Conservation (phyloP, 2,888 invertebrate genomes). For the Drosophila pegasa region DNA sequence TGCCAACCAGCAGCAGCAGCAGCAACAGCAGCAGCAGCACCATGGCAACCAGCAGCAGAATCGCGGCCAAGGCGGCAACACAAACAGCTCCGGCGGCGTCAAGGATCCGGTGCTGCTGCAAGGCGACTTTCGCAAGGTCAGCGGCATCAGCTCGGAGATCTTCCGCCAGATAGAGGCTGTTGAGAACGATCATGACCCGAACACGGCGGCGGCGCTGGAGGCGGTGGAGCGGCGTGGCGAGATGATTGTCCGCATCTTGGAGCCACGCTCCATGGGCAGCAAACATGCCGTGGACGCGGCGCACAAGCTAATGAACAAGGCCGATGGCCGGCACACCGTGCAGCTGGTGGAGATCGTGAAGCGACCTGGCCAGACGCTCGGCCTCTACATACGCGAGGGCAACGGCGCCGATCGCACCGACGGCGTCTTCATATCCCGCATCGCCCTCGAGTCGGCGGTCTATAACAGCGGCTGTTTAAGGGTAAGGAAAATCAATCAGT, state of each 20-base stretch:
- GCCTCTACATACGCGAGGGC: conserved; percentile 99
- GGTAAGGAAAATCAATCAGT: conserved; percentile 84
- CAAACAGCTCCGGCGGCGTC: conserved; percentile 77
- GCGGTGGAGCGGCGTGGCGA: conserved; percentile 96
- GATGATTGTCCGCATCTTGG: conserved; percentile 97
- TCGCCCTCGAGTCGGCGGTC: conserved; percentile 97
- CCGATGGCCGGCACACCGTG: conserved; percentile 90
- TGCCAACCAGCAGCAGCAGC: conserved; percentile 84
- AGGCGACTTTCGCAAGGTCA: conserved; percentile 97
- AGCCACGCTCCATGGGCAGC: conserved; percentile 94
- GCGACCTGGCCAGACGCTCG: conserved; percentile 98
- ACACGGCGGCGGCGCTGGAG: conserved; percentile 96
- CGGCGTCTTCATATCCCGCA: conserved; percentile 98
- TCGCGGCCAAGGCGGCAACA: conserved; percentile 59
- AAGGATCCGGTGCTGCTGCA: conserved; percentile 92
- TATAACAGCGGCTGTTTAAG: conserved; percentile 98
- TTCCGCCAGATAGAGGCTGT: conserved; percentile 98
- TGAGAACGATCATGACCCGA: conserved; percentile 97
- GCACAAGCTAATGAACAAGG: conserved; percentile 90
- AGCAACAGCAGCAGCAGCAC: conserved; percentile 66
- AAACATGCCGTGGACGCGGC: conserved; percentile 94
- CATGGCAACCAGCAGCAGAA: conserved; percentile 85
- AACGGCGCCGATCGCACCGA: conserved; percentile 97
- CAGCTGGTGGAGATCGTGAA: conserved; percentile 99
- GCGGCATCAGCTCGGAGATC: conserved; percentile 97